phyloP scores from a whole-genome alignment of 2,113 vertebrate genomes.

The Dicrurus megarhynchus region DNA sequence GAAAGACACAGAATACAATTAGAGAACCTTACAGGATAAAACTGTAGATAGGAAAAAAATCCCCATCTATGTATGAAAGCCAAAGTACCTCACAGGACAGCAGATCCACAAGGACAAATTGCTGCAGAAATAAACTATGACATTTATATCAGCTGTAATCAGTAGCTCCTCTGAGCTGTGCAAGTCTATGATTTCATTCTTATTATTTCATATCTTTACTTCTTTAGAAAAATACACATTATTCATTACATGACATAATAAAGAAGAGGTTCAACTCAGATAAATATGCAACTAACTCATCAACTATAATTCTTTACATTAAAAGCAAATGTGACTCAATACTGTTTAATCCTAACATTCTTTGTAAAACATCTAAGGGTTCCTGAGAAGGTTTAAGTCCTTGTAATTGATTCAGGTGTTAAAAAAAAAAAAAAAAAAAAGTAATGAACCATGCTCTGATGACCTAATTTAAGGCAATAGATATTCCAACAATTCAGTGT shows the following conservation, averaged over 20 bases:
- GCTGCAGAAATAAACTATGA: constrained; percentile 25
- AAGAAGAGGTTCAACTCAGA: not conserved
- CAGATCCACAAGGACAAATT: constrained; percentile 24
- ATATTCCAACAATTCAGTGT: not conserved
- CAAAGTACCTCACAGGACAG: constrained; percentile 35
- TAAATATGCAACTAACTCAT: constrained; percentile 1
- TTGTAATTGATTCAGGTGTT: not conserved
- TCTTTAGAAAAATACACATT: constrained; percentile 57
- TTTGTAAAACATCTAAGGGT: not conserved
- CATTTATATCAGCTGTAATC: constrained; percentile 55
- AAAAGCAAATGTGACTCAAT: not conserved
- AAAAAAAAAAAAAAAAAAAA: not conserved
- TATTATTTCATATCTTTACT: constrained; percentile 48
- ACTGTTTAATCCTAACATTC: not conserved
- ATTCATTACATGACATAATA: constrained; percentile 33
- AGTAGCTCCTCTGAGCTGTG: constrained; percentile 41
- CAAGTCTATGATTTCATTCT: constrained; percentile 46
- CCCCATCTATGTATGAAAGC: not conserved
- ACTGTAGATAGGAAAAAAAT: not conserved
- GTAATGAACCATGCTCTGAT: not conserved
- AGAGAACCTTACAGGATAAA: not conserved
- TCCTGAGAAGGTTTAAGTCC: not conserved
- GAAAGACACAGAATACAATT: not conserved
- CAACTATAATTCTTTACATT: not conserved
- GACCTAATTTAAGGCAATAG: not conserved